Evolutionary conservation across 2,797 vertebrate species (phyloP).

Genomic region (Enoplosus armatus): DNA sequence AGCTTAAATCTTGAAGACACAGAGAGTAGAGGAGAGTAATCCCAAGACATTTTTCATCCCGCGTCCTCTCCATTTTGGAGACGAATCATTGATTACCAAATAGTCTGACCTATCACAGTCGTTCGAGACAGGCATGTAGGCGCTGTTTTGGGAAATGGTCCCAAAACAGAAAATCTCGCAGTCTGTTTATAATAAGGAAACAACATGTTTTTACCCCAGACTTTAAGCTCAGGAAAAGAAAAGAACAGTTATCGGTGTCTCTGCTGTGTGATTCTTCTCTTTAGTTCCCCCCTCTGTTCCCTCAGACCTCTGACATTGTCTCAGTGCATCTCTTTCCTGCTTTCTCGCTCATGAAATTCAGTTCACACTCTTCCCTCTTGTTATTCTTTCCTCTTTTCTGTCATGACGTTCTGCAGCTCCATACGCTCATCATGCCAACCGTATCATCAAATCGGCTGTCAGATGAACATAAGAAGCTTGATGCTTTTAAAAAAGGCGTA

Average conservation of each 20-base stretch:
- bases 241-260: neutral
- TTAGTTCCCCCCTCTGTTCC: conserved; percentile 23
- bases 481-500: conserved; percentile 28
- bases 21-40: conserved; percentile 2
- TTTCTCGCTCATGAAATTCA: conserved; percentile 56
- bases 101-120: conserved; percentile 20
- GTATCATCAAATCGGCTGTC: conserved; percentile 35
- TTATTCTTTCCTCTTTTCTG: conserved; percentile 1
- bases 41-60: neutral
- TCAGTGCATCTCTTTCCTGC: conserved; percentile 33
- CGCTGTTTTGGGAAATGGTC: too few relatives aligned
- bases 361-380: conserved; percentile 26
- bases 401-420: neutral
- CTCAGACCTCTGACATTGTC: conserved; percentile 44
- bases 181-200: neutral
- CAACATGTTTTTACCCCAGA: neutral
- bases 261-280: conserved; percentile 32
- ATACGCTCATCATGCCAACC: neutral
- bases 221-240: neutral
- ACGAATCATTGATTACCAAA: conserved; percentile 48
- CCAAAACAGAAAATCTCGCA: neutral
- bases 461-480: conserved; percentile 25
- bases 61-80: conserved; percentile 36
- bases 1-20: conserved; percentile 21
- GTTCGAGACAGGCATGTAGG: too few relatives aligned